Evolutionary conservation across 1,140 invertebrate genomes (phyloP).

Genomic region (Magallana angulata): DNA sequence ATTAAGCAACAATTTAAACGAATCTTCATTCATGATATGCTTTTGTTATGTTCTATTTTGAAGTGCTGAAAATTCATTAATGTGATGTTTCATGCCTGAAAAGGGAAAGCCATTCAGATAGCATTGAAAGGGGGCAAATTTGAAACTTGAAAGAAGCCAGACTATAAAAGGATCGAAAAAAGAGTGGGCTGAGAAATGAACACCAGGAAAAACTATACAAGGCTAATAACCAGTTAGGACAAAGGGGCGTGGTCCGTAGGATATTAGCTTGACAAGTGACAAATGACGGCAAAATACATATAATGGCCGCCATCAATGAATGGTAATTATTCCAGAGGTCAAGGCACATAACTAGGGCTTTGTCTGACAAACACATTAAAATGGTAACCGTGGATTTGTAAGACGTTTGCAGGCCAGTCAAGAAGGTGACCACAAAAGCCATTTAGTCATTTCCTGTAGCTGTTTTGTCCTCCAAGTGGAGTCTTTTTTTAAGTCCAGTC

Average conservation of each 20-base stretch:
- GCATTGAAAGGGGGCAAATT: conserved; percentile 17
- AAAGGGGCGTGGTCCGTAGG: conserved; percentile 32
- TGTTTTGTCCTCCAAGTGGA: not conserved
- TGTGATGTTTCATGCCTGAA: conserved; percentile 24
- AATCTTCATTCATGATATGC: conserved; percentile 12
- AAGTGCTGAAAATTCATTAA: conserved; percentile 30
- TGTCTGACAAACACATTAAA: conserved; percentile 26
- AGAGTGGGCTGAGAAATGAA: conserved; percentile 27
- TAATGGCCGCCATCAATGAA: conserved; percentile 25
- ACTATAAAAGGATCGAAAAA: conserved; percentile 24
- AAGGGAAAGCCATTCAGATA: not conserved
- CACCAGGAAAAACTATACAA: conserved; percentile 27
- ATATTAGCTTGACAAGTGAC: conserved; percentile 45
- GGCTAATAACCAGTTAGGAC: conserved; percentile 42
- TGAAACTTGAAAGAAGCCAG: conserved; percentile 34
- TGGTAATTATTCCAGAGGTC: conserved; percentile 36
- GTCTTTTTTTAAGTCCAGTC: conserved; percentile 24
- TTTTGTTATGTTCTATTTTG: conserved; percentile 14
- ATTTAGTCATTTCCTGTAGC: conserved; percentile 32
- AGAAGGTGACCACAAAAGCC: conserved; percentile 34
- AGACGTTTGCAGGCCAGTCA: conserved; percentile 18
- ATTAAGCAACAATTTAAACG: conserved; percentile 34
- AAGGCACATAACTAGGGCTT: conserved; percentile 34
- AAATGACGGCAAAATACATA: conserved; percentile 41
- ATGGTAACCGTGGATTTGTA: conserved; percentile 22